These are phyloP conservation scores for Eleginops maclovinus DNA, from an alignment of 2,113 vertebrate species.

Conservation along the genomic window DNA sequence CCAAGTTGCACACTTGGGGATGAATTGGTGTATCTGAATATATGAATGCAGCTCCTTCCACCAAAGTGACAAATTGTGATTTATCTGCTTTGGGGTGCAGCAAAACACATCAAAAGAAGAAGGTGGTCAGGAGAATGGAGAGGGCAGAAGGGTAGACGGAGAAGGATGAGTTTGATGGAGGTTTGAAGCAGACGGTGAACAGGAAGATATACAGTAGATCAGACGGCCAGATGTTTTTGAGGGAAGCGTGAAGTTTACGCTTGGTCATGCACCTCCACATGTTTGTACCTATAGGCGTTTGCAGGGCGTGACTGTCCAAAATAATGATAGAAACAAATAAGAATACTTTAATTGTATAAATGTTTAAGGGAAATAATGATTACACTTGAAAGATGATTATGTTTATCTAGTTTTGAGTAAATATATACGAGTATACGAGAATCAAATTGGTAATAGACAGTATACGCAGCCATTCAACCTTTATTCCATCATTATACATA, in stretches of 20 bases:
- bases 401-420: too few species aligned
- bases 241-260: not conserved
- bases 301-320: too few species aligned
- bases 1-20: slow-evolving; percentile 28
- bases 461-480: too few species aligned
- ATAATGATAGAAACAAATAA: too few species aligned
- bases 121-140: not conserved
- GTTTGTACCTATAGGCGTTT: too few species aligned
- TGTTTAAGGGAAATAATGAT: too few species aligned
- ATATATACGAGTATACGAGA: too few species aligned
- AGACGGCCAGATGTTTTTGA: not conserved
- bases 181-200: not conserved
- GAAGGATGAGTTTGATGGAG: not conserved
- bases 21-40: not conserved
- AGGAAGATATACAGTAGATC: not conserved
- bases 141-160: not conserved
- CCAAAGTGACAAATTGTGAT: slow-evolving; percentile 4
- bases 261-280: too few species aligned
- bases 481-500: too few species aligned
- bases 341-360: too few species aligned
- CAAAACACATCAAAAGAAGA: not conserved
- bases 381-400: too few species aligned
- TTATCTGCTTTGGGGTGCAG: not conserved
- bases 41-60: not conserved
- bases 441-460: too few species aligned